Conservation (phyloP, 2,888 invertebrate genomes). For the Epinotia nisella region DNA sequence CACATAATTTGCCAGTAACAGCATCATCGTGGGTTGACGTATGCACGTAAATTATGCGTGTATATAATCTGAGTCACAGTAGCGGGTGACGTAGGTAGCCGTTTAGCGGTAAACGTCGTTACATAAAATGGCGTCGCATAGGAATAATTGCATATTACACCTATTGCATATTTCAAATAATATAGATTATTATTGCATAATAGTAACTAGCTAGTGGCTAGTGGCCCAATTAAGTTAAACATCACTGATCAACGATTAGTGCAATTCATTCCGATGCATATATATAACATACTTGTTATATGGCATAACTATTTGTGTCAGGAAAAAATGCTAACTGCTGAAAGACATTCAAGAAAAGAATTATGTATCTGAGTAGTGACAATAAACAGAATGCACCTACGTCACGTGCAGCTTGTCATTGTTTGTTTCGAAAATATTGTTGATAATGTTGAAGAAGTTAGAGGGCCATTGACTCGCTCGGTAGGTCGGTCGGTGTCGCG, state of each 20-base stretch:
- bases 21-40: conserved; percentile 32
- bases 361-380: neutral
- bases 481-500: conserved; percentile 42
- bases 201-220: no score
- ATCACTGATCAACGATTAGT: no score
- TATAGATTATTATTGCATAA: no score
- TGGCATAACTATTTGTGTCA: neutral
- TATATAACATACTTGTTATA: no score
- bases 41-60: conserved; percentile 30
- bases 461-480: conserved; percentile 40
- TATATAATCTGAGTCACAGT: conserved; percentile 31
- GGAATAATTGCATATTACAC: conserved; percentile 2
- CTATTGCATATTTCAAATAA: neutral
- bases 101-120: conserved; percentile 2
- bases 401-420: conserved; percentile 25
- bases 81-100: conserved; percentile 17
- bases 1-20: neutral
- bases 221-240: no score
- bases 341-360: conserved; percentile 9
- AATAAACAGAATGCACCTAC: conserved; percentile 18
- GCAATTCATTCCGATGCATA: no score
- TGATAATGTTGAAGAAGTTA: conserved; percentile 41
- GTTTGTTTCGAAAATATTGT: conserved; percentile 29
- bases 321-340: neutral
- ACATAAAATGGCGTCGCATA: conserved; percentile 18